phyloP scores from a whole-genome alignment of 2,888 invertebrate genomes.

The Scotopteryx bipunctaria region DNA sequence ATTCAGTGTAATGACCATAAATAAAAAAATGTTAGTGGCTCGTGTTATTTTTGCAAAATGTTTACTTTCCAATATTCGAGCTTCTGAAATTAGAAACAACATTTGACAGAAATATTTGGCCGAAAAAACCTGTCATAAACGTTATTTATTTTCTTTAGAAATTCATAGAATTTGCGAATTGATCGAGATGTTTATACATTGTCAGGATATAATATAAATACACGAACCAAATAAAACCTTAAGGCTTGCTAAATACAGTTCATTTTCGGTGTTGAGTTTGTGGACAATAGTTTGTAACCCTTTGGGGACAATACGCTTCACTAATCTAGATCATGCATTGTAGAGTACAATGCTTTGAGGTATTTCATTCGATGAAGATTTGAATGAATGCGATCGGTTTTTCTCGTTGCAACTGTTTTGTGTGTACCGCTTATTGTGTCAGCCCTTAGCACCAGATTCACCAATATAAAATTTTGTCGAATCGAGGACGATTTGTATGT shows the following conservation, averaged over 20 bases:
- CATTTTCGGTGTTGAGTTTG: not conserved
- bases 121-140: constrained; percentile 44
- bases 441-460: not conserved
- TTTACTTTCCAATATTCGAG: constrained; percentile 28
- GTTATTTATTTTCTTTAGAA: constrained; percentile 62
- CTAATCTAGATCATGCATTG: constrained; percentile 74
- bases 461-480: too few relatives aligned
- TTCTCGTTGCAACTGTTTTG: constrained; percentile 32
- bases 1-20: too few relatives aligned
- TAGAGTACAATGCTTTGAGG: constrained; percentile 49
- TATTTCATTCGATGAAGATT: constrained; percentile 65
- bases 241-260: not conserved
- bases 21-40: too few relatives aligned
- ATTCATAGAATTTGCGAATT: constrained; percentile 51
- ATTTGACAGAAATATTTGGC: constrained; percentile 6
- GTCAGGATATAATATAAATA: constrained; percentile 37
- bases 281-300: constrained; percentile 50
- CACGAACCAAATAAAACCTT: not conserved
- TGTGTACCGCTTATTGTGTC: constrained; percentile 21
- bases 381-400: constrained; percentile 42
- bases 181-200: constrained; percentile 47
- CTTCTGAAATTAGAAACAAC: constrained; percentile 20
- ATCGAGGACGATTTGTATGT: too few relatives aligned
- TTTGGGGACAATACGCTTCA: constrained; percentile 67
- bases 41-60: constrained; percentile 4